Evolutionary conservation across 2,113 vertebrate species (phyloP).

Genomic region (Fulmarus glacialis): DNA sequence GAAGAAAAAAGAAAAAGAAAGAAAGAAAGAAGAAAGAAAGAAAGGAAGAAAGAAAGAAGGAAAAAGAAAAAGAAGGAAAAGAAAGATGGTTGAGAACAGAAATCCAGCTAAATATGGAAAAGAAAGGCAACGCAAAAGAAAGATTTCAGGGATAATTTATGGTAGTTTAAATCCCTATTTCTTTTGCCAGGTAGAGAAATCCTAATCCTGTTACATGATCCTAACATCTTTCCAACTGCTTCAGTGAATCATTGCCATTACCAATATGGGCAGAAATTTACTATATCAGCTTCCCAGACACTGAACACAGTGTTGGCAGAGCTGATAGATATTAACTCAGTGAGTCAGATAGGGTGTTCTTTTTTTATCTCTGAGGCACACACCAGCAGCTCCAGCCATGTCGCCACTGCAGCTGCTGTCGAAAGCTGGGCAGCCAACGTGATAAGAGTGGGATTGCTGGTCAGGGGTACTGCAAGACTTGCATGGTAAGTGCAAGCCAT

Average conservation of each 20-base stretch:
- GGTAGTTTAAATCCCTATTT: constrained; percentile 16
- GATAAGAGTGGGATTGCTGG: neutral
- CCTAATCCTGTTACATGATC: constrained; percentile 60
- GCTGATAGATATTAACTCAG: constrained; percentile 42
- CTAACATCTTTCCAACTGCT: constrained; percentile 51
- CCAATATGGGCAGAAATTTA: constrained; percentile 68
- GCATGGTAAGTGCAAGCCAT: neutral
- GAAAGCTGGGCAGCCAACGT: neutral
- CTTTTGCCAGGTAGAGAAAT: constrained; percentile 61
- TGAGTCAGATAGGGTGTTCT: constrained; percentile 68
- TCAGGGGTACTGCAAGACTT: neutral
- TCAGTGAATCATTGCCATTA: constrained; percentile 69
- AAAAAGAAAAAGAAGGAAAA: neutral
- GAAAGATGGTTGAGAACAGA: neutral
- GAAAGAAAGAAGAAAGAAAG: accelerated
- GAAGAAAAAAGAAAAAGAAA: too few relatives aligned
- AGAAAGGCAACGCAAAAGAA: constrained; percentile 21
- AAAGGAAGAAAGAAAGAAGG: accelerated
- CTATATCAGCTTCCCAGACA: constrained; percentile 75
- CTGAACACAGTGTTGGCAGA: constrained; percentile 66
- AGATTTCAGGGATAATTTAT: constrained; percentile 30
- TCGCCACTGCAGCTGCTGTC: constrained; percentile 5
- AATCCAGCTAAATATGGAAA: constrained; percentile 33
- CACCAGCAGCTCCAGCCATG: constrained; percentile 42
- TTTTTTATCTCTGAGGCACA: constrained; percentile 62